These are phyloP conservation scores for Polydrusus cervinus DNA, from an alignment of 2,888 invertebrate species.

Conservation along the genomic window DNA sequence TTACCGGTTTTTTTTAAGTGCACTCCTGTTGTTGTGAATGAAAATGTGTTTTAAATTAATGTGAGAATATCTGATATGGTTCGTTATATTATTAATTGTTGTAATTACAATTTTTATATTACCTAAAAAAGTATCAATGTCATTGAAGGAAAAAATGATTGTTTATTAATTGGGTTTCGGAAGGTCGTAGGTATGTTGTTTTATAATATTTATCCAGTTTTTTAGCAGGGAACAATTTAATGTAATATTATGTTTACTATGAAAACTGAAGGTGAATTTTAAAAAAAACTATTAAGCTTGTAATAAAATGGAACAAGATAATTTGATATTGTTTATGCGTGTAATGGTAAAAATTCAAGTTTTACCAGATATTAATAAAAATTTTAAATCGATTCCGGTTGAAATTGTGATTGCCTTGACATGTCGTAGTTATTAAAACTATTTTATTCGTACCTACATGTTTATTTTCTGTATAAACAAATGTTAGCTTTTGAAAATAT, in stretches of 20 bases:
- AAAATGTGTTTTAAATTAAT: constrained; percentile 17
- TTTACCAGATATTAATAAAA: too few relatives aligned
- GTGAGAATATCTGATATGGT: constrained; percentile 15
- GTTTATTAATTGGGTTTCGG: constrained; percentile 5
- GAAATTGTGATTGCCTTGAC: too few relatives aligned
- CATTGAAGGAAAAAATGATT: constrained; percentile 10
- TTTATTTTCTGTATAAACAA: too few relatives aligned
- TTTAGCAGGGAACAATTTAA: background rate
- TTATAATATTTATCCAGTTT: background rate
- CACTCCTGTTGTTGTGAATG: background rate
- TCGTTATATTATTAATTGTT: constrained; percentile 3
- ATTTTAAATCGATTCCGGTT: too few relatives aligned
- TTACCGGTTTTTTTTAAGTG: background rate
- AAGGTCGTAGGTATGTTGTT: constrained; percentile 15
- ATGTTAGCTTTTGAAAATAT: too few relatives aligned
- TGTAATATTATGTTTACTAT: background rate
- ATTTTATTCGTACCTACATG: too few relatives aligned
- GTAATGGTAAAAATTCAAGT: too few relatives aligned
- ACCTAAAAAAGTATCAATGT: background rate
- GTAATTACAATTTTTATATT: background rate
- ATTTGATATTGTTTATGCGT: too few relatives aligned
- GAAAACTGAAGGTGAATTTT: background rate
- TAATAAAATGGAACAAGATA: background rate
- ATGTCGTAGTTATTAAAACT: too few relatives aligned
- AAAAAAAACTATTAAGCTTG: background rate